Base-by-base conservation (phyloP, 2,797 vertebrate genomes). In the Microctenopoma steveboyesi region DNA sequence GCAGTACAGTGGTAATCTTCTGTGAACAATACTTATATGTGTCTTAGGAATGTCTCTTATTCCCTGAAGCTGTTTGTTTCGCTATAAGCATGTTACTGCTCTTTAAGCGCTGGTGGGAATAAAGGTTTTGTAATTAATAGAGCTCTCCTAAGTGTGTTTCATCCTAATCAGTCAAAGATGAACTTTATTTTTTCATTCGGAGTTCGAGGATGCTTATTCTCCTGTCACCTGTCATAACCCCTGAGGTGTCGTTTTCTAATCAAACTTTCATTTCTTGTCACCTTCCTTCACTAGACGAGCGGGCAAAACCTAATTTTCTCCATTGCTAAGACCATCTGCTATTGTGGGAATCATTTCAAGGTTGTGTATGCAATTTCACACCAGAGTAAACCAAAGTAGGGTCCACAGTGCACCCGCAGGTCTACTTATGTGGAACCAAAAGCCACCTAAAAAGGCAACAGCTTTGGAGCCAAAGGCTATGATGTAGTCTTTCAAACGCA, bases 311-410 rank as follows among this genome's bases (percentile, higher is more conserved):
- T 66, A 85, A 89, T 88, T 83, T 84, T 86, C 82, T 86, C 83
- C 43, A 76, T 85, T 79, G 85, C 82, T 69, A 66, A 84, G 83
- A 85, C 89, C 88, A 90, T 89, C 88, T 90, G 88, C 81, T 79
- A 89, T 88, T 90, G 88, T 88, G 88, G 81, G 83, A 90, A 88
- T 90, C 87, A 90, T 92, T 91, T 91, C 92, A 92, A 91, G 88
- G 90, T 87, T 89, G 85, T 69, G 84, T 83, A 84, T 90, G 88
- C 86, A 90, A 92, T 93, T 93, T 92, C 91, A 93, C 92, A 92
- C 81, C 82, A 89, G 85, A 88, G 84, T 91, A 88, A 91, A 78
- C 84, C 49, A 66, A 76, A 74, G 81, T 64, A 22, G 76, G 77
- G 81, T 86, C 89, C 81, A 79, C 64, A 84, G 81, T 82, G 81